A percentile compares a stretch with the other conserved stretches of the same genome.
Conservation (phyloP, 2,888 invertebrate species). For the Neria commutata region DNA sequence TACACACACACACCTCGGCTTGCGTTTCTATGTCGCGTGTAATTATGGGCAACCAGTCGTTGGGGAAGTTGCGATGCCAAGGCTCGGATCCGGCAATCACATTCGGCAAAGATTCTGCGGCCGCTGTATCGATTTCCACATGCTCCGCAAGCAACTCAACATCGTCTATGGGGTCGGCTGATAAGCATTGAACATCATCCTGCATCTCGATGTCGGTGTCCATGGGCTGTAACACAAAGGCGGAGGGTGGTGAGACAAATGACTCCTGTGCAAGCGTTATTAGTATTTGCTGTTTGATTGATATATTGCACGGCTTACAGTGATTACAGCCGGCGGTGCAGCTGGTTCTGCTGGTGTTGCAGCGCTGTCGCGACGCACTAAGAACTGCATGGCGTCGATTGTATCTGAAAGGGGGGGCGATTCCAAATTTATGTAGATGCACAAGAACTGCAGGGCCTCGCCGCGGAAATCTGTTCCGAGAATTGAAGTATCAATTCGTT, state of each 20-base stretch:
- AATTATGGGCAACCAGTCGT: slow-evolving; percentile 90
- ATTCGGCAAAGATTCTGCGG: slow-evolving; percentile 62
- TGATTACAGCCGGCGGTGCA: slow-evolving; percentile 14
- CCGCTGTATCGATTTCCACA: slow-evolving; percentile 28
- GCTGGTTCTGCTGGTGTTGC: slow-evolving; percentile 22
- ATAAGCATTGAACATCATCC: slow-evolving; percentile 35
- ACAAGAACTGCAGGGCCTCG: slow-evolving; percentile 50
- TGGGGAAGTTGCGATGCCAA: slow-evolving; percentile 70
- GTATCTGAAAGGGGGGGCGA: slow-evolving; percentile 43
- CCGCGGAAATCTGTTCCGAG: slow-evolving; percentile 43
- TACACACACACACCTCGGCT: slow-evolving; percentile 55
- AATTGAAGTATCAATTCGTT: not conserved
- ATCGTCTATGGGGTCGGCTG: slow-evolving; percentile 4
- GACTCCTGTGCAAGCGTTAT: slow-evolving; percentile 10
- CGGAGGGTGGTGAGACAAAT: slow-evolving; percentile 28
- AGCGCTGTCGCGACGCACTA: slow-evolving; percentile 43
- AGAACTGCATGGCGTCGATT: slow-evolving; percentile 47
- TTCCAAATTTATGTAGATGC: slow-evolving; percentile 43
- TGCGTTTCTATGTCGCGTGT: slow-evolving; percentile 79
- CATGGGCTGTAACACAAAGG: slow-evolving; percentile 57
- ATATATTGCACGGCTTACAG: no score
- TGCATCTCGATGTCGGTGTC: slow-evolving; percentile 64
- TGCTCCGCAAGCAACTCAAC: slow-evolving; percentile 18
- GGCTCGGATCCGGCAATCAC: slow-evolving; percentile 66
- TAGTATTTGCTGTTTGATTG: not conserved